Evolutionary conservation across 2,888 invertebrate species (phyloP), one percentile per base, ranked within the genome.

Genomic region (Drosophila lacicola): DNA sequence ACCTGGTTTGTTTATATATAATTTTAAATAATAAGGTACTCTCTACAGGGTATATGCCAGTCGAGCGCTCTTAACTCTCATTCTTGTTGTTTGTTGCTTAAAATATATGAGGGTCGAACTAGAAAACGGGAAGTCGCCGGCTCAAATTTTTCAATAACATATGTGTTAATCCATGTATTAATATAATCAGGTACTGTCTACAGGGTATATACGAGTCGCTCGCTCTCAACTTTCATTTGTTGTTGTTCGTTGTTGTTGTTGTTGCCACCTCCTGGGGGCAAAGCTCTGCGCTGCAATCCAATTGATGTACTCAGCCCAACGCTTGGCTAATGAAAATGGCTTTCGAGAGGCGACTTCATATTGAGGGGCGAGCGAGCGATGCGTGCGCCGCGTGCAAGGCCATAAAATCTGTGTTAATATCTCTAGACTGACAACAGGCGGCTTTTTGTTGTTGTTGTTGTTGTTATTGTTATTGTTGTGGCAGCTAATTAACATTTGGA

Each of bases 341-440:
- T 74, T 58, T 33, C 29, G 25, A 67, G 63, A 56, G 60, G 29
- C 45, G n/a, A 33, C 42, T 57, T 34, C 37, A 34, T 17, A 36
- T 45, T 51, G 51, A 61, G 34, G 47, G 49, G 29, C 34, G 9
- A 36, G 17, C 45, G 33, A 21, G 39, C 14, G 19, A 36, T 57
- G 63, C 58, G 65, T 60, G 55, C 42, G 41, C 42, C 25, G 41
- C 47, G 77, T 67, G 67, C 71, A 68, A 73, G 80, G 77, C 65
- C 88, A 88, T 79, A 69, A 82, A 82, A 85, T 85, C 51, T 41
- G 74, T 69, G 88, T 63, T 85, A 88, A 88, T 82, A 65, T 66
- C 64, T 67, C 66, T 76, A 72, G 68, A 67, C 70, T 46, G 65
- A 46, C 58, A 33, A 29, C 49, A 44, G 21, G 39, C 14, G 29